Conservation (phyloP, 2,888 invertebrate genomes). For the Pseudoips prasinana region DNA sequence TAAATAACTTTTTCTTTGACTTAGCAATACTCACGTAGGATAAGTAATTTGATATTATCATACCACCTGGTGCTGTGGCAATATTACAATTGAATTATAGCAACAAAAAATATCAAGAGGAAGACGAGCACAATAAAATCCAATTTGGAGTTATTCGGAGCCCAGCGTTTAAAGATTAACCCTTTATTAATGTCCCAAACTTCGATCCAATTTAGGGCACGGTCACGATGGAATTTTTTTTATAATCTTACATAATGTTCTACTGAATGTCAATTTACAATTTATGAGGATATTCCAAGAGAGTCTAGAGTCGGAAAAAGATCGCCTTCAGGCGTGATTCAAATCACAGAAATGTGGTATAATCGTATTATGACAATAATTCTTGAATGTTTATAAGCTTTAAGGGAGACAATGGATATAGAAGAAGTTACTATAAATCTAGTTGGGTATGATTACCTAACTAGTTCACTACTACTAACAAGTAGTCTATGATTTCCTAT, state of each 20-base stretch:
- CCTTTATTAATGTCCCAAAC: slow-evolving; percentile 14
- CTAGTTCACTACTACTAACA: too few species aligned
- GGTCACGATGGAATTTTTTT: slow-evolving; percentile 12
- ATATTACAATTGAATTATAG: slow-evolving; percentile 56
- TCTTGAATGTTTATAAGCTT: slow-evolving; percentile 19
- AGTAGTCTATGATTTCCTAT: too few species aligned
- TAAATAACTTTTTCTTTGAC: slow-evolving; percentile 18
- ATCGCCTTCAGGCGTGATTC: slow-evolving; percentile 2
- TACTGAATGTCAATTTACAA: slow-evolving; percentile 1
- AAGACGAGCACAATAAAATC: slow-evolving; percentile 52
- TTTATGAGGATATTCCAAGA: too few species aligned
- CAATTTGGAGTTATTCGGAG: slow-evolving; percentile 49
- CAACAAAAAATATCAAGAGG: slow-evolving; percentile 49
- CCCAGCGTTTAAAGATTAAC: slow-evolving; percentile 41
- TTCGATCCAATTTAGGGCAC: slow-evolving; percentile 15
- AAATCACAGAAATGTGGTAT: slow-evolving; percentile 8
- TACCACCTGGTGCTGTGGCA: slow-evolving; percentile 52
- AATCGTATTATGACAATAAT: slow-evolving; percentile 20
- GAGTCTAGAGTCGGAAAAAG: background rate
- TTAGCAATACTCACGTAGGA: slow-evolving; percentile 26
- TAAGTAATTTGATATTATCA: slow-evolving; percentile 60
- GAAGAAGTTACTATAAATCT: slow-evolving; percentile 1
- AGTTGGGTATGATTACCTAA: too few species aligned
- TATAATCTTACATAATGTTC: slow-evolving; percentile 18
- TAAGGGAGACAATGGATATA: slow-evolving; percentile 6